Base-by-base conservation (phyloP, 2,888 invertebrate genomes). In the Amphipoea lucens region DNA sequence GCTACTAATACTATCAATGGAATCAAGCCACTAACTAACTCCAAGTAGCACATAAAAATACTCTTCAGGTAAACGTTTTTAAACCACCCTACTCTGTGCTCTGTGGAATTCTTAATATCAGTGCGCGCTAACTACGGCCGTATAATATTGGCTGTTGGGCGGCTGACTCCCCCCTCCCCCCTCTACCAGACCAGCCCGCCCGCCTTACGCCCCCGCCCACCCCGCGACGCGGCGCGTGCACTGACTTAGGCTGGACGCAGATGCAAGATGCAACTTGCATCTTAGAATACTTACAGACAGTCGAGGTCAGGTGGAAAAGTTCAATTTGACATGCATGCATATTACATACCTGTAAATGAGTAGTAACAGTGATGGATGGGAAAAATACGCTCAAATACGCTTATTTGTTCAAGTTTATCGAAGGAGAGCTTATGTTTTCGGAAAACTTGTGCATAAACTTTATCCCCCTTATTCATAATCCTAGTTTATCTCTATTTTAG, bases 91-190 rank as follows among this genome's bases (percentile, higher is more conserved):
- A 89, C 91, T 93, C 96, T 96, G 91, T 92, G 89, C 83, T 36
- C 86, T 89, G 93, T 93, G 96, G 96, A 96, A 96, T 96, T 96
- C 96, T 96, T 96, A 96, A 96, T 96, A 96, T 96, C 96, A 95
- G 96, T 95, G 96, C 95, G 95, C 95, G 96, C 96, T 96, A 96
- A 96, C 96, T 96, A 96, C 94, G 94, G 89, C 94, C 95, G 95
- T 96, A 96, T 96, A 95, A 96, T 96, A 96, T 95, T 95, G 95
- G 94, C 93, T 93, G 92, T 88, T 90, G 92, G 94, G 92, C 81
- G 87, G 82, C 79, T 83, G 81, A 71, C 75, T 6, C 77, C 87
- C 67, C 78, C 84, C 79, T 85, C 77, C 75, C 69, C 51, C 54
- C 76, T 36, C 36, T 36, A 36, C 36, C 42, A 62, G 75, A 73